These are phyloP conservation scores for Glyptemys insculpta DNA, from an alignment of 2,797 vertebrate genomes.

Conservation along the genomic window DNA sequence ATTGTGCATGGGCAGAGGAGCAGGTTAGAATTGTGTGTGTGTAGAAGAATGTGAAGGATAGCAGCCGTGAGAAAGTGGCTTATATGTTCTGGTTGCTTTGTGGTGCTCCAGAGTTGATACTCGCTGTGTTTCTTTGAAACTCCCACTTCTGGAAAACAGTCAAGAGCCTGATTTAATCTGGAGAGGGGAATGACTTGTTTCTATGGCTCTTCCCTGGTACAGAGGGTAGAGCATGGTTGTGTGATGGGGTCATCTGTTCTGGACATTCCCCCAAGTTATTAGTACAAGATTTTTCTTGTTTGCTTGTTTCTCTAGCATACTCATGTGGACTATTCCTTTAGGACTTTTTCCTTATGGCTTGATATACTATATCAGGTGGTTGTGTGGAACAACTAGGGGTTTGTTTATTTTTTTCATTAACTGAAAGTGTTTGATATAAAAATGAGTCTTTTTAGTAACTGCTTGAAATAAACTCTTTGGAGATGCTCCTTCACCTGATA, in stretches of 20 bases:
- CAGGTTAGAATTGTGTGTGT: no score
- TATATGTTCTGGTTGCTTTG: background rate
- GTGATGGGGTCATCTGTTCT: background rate
- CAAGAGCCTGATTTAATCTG: background rate
- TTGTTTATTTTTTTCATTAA: conserved; percentile 6
- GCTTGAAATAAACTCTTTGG: conserved; percentile 42
- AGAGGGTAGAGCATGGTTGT: background rate
- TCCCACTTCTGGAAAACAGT: background rate
- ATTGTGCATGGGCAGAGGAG: background rate
- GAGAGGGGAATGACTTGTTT: background rate
- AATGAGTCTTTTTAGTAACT: conserved; percentile 24
- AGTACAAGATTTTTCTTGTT: background rate
- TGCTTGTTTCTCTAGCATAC: background rate
- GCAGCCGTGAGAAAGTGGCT: background rate
- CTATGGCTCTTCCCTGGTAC: background rate
- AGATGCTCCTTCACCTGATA: conserved; percentile 62
- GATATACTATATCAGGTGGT: background rate
- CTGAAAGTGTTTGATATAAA: conserved; percentile 26
- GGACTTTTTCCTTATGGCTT: background rate
- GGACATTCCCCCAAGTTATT: background rate
- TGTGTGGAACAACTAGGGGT: no score
- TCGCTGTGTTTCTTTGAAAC: background rate
- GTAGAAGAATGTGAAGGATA: no score
- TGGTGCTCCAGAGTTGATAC: background rate
- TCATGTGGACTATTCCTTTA: background rate